A percentile compares a stretch with the other conserved stretches of the same genome.
phyloP scores from a whole-genome alignment of 2,888 invertebrate genomes.

The Encarsia formosa region DNA sequence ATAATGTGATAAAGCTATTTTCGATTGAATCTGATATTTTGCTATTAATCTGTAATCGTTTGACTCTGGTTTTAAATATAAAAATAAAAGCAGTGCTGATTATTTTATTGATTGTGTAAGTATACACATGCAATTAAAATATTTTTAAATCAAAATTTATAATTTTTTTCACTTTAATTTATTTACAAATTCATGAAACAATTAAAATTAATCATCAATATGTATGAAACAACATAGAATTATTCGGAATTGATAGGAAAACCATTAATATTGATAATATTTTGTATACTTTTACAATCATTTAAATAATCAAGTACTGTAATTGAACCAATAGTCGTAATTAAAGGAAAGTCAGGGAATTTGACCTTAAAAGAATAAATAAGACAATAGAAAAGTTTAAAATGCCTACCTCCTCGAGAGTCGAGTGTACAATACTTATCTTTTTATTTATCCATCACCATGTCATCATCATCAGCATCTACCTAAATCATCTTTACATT shows the following conservation, averaged over 20 bases:
- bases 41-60: background rate
- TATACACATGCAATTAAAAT: too few species aligned
- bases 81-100: too few species aligned
- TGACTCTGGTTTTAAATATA: background rate
- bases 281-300: too few species aligned
- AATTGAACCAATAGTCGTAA: slow-evolving; percentile 20
- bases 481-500: slow-evolving; percentile 6
- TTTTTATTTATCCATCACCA: slow-evolving; percentile 11
- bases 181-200: too few species aligned
- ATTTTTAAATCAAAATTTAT: too few species aligned
- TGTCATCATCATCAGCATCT: slow-evolving; percentile 10
- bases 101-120: too few species aligned
- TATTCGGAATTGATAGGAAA: too few species aligned
- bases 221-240: too few species aligned
- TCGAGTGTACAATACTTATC: slow-evolving; percentile 14
- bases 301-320: background rate
- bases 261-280: too few species aligned
- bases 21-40: slow-evolving; percentile 1
- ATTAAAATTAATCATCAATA: too few species aligned
- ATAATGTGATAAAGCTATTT: background rate
- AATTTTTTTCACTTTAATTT: too few species aligned
- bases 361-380: slow-evolving; percentile 17
- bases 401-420: slow-evolving; percentile 24
- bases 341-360: slow-evolving; percentile 19
- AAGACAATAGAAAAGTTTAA: slow-evolving; percentile 25